Percentiles rank a stretch among this genome's conserved stretches.
phyloP scores from a whole-genome alignment of 1,140 invertebrate species.

The Aricia agestis region DNA sequence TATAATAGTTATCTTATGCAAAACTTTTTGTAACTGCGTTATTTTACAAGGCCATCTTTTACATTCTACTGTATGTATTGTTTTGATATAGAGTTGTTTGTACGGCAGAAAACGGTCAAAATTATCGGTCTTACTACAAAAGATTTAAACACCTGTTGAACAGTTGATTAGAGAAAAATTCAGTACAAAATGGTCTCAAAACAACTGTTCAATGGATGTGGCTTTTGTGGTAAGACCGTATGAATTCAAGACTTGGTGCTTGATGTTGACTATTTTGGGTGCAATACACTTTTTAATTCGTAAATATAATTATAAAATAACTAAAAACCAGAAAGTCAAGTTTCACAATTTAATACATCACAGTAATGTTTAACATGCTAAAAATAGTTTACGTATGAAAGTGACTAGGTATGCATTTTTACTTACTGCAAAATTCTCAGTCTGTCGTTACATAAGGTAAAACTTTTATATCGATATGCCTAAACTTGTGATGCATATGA shows the following conservation, averaged over 20 bases:
- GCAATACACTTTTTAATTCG: background rate
- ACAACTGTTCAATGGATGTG: no score
- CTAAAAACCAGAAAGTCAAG: no score
- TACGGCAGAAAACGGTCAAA: background rate
- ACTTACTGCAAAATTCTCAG: background rate
- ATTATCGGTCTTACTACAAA: no score
- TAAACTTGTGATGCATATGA: slow-evolving; percentile 13
- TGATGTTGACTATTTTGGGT: background rate
- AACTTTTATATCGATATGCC: background rate
- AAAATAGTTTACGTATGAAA: background rate
- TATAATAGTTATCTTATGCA: background rate
- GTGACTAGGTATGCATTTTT: background rate
- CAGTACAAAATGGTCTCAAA: no score
- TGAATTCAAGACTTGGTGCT: background rate
- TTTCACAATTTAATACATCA: no score
- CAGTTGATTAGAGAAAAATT: no score
- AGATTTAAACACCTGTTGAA: no score
- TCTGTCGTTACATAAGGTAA: background rate
- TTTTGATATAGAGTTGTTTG: background rate
- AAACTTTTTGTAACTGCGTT: background rate
- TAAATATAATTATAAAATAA: background rate
- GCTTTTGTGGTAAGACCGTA: no score
- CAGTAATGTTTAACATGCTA: no score
- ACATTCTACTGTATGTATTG: background rate
- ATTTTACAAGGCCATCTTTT: background rate